These are phyloP conservation scores for Mirounga angustirostris DNA, from an alignment of 2,113 vertebrate species.

Conservation along the genomic window DNA sequence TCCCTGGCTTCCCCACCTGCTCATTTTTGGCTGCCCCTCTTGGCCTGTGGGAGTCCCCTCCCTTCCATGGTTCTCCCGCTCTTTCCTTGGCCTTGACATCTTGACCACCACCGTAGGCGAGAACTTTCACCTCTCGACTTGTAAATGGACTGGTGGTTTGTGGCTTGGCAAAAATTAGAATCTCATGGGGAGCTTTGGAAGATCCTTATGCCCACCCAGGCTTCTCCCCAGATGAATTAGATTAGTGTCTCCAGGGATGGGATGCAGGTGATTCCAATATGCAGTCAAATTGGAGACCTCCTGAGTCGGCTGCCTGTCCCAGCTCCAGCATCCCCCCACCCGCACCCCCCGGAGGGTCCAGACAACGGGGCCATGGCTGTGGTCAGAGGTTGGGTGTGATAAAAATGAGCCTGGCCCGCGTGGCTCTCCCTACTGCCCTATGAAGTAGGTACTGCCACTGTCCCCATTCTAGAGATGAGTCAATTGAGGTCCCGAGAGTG, in stretches of 20 bases:
- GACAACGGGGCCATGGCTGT: background rate
- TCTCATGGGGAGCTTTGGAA: background rate
- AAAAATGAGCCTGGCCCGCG: background rate
- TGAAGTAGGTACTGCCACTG: background rate
- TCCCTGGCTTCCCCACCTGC: background rate
- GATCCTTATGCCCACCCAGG: background rate
- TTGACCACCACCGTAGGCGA: background rate
- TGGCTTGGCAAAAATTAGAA: background rate
- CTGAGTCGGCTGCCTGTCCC: too few species aligned
- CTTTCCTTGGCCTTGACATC: background rate
- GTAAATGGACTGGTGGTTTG: background rate
- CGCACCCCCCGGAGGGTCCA: background rate
- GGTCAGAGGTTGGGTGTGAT: background rate
- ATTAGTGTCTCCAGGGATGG: background rate
- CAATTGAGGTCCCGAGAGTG: accelerated
- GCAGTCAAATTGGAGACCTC: background rate
- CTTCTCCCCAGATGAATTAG: background rate
- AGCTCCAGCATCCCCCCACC: accelerated
- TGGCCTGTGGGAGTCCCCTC: background rate
- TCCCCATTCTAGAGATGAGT: background rate
- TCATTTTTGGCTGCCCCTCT: background rate
- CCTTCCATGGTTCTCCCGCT: background rate
- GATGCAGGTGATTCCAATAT: background rate
- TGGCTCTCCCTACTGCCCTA: background rate
- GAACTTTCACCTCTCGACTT: background rate